Evolutionary conservation across 2,113 vertebrate species (phyloP), one percentile per base, ranked within the genome.

Genomic region (Xenus cinereus): DNA sequence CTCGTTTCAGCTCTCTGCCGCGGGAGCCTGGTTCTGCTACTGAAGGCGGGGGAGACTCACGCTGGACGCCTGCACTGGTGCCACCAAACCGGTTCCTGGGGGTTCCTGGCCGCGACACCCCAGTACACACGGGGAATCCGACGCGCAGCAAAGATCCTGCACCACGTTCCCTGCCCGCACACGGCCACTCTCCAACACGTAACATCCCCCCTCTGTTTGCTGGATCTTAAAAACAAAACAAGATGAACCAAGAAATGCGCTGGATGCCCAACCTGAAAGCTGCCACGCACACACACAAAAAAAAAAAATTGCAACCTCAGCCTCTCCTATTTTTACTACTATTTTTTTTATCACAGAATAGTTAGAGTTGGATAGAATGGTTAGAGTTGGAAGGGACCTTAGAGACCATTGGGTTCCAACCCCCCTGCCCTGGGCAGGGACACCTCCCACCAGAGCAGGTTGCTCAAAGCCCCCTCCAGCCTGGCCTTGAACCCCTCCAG

Each of bases 131-230:
- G 0, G 1, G 18, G 28, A 4, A 17, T 5, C 21, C 9, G 2
- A 24, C 48, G 39, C 2, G 6, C 57, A 48, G n/a, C 20, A 35
- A 23, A 35, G 85, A 37, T 27, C 13, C 51, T 32, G 45, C 1
- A 0, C 41, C 13, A 0, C 6, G 0, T 12, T 69, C 23, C 35
- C 63, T 1, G 1, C 63, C 41, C 8, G 0, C 46, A 50, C 35
- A 3, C 10, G 0, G 72, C 56, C 14, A 1, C 69, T 45, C 41
- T 81, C 54, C 62, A 28, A 48, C 41, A 37, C 2, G 0, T 8
- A 78, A 74, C 39, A 14, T 7, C 41, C 72, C 17, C 10, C 6
- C n/a, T 22, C 27, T 32, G 13, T 27, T 35, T 41, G 21, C 50
- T 53, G 43, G 54, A 27, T 5, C n/a, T 46, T 16, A 46, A 41